Base-by-base conservation (phyloP, 2,797 vertebrate genomes). In the Molossus molossus region DNA sequence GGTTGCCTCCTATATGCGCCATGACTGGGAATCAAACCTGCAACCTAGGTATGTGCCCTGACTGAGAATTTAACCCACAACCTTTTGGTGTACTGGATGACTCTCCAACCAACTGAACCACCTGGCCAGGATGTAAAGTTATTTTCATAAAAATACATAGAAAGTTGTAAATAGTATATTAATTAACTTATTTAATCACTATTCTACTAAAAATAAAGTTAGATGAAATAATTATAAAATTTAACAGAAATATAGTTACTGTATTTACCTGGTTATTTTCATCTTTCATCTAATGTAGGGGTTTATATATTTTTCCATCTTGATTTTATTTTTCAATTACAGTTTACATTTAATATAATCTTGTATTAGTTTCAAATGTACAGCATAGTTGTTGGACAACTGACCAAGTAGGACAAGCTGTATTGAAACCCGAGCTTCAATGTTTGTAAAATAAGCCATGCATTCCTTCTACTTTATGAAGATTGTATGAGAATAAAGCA, bases 171-270 rank as follows among this genome's bases (percentile, higher is more conserved):
- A 70, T 6, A 33, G 9, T 23, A 62, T 27, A 40, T 53, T 1
- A 57, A n/a, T 7, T 87, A 53, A 65, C 70, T 72, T 21, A 77
- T 55, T 91, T 45, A 65, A 60, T 58, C n/a, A 86, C 62, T 86
- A 45, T 2, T 65, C 70, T 80, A 88, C 57, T 77, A 75, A 79
- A 95, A 81, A 69, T 92, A 83, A 64, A 64, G 29, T 64, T 67
- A 69, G 27, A 4, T 75, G 3, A 95, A 95, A 92, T 80, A 84
- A 67, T 65, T 82, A 73, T 58, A 77, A 60, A 80, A 76, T 87
- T 80, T 48, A 88, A 84, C 5, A 90, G 5, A 60, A 84, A 94
- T 85, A 40, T 25, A 94, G 4, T 18, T 83, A 69, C 4, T 80
- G 23, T 64, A 77, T 62, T 64, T 84, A 86, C 8, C 18, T 62